A percentile compares a stretch with the other conserved stretches of the same genome.
These are phyloP conservation scores for Strigops habroptila DNA, from an alignment of 2,113 vertebrate genomes.

Conservation along the genomic window DNA sequence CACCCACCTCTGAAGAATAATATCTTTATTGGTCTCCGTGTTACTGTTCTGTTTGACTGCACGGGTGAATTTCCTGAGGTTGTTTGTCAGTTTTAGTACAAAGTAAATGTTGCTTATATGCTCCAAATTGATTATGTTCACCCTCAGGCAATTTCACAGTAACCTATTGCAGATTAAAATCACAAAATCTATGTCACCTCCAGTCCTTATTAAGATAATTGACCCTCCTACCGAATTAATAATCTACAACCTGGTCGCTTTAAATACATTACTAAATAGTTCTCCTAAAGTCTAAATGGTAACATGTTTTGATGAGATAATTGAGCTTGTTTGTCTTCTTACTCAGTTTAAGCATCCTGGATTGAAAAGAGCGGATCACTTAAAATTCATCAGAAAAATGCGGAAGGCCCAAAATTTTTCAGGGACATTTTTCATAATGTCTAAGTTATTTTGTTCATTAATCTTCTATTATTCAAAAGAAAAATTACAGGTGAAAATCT, in stretches of 20 bases:
- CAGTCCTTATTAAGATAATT: constrained; percentile 37
- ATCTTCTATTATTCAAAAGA: background rate
- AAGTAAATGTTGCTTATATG: constrained; percentile 46
- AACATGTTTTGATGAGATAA: background rate
- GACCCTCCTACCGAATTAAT: constrained; percentile 45
- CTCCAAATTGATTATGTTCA: constrained; percentile 42
- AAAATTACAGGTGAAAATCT: constrained; percentile 13
- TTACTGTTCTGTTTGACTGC: background rate
- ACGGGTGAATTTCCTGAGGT: background rate
- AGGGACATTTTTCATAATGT: background rate
- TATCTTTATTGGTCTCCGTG: background rate
- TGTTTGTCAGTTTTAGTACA: constrained; percentile 36
- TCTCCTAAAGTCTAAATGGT: background rate
- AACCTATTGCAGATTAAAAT: constrained; percentile 48
- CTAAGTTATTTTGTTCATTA: background rate
- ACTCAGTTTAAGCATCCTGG: background rate
- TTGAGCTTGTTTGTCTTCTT: background rate
- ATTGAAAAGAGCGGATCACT: background rate
- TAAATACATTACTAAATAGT: background rate
- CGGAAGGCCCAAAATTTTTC: background rate
- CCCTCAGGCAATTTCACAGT: constrained; percentile 15
- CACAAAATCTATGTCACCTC: constrained; percentile 37
- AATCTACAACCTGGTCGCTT: constrained; percentile 29
- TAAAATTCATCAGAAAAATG: background rate
- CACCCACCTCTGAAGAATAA: background rate